Conservation (phyloP, 2,113 vertebrate species). For the Phylloscopus trochiloides region DNA sequence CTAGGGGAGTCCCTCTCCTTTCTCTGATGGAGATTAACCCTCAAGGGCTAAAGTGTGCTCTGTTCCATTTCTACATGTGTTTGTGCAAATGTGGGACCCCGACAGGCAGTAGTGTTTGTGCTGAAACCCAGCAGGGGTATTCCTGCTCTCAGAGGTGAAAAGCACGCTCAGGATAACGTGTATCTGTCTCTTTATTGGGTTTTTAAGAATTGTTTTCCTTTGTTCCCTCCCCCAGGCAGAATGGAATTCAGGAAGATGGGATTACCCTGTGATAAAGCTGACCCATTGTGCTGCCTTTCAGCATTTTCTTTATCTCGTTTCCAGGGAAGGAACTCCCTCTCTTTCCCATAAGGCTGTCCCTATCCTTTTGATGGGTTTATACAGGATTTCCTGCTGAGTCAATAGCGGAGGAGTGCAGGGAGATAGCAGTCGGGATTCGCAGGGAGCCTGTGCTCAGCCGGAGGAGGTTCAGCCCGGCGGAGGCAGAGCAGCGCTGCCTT, state of each 20-base stretch:
- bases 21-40: not conserved
- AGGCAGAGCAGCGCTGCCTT: not conserved
- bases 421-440: not conserved
- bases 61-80: not conserved
- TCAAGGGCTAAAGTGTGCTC: not conserved
- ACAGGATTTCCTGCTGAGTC: slow-evolving; percentile 21
- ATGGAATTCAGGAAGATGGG: not conserved
- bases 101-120: not conserved
- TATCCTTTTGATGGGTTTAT: not conserved
- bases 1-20: not conserved
- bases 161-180: not conserved
- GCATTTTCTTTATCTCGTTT: not conserved
- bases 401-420: not conserved
- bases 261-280: not conserved
- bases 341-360: not conserved
- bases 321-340: not conserved
- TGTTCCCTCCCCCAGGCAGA: not conserved
- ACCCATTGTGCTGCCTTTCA: not conserved
- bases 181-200: not conserved
- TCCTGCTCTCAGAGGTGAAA: not conserved
- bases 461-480: not conserved
- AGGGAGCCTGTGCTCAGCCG: not conserved
- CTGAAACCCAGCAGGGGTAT: not conserved
- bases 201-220: not conserved
- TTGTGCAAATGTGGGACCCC: rapidly evolving